phyloP scores from a whole-genome alignment of 2,888 invertebrate species.

The Bembecia ichneumoniformis region DNA sequence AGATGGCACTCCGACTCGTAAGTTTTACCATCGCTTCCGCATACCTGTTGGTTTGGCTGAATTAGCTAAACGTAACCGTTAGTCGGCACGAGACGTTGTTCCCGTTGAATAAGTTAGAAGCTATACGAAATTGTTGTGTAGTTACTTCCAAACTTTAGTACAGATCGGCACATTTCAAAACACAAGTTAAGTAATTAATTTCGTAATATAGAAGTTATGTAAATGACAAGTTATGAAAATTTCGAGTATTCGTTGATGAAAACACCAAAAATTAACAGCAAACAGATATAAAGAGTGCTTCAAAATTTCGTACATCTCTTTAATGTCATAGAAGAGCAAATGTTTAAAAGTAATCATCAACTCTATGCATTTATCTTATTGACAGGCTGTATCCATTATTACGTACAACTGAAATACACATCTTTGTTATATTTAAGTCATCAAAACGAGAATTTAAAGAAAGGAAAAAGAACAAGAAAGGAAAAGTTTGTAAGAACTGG shows the following conservation, averaged over 20 bases:
- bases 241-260: neutral
- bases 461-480: too few relatives aligned
- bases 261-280: too few relatives aligned
- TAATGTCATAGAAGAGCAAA: too few relatives aligned
- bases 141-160: neutral
- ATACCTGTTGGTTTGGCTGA: constrained; percentile 59
- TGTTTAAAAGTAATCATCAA: too few relatives aligned
- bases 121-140: neutral
- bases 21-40: constrained; percentile 85
- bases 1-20: constrained; percentile 89
- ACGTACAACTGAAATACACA: too few relatives aligned
- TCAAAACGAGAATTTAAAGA: too few relatives aligned
- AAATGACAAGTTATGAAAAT: neutral
- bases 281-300: too few relatives aligned
- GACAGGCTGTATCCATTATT: too few relatives aligned
- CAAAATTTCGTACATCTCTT: too few relatives aligned
- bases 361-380: too few relatives aligned
- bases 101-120: neutral
- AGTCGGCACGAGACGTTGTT: neutral
- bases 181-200: neutral
- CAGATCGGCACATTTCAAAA: neutral
- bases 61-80: neutral
- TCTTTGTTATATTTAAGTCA: too few relatives aligned
- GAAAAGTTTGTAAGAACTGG: too few relatives aligned
- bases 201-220: neutral